Percentiles rank a stretch among this genome's conserved stretches.
Evolutionary conservation across 1,140 invertebrate species (phyloP).

Genomic region (Colletes latitarsis): DNA sequence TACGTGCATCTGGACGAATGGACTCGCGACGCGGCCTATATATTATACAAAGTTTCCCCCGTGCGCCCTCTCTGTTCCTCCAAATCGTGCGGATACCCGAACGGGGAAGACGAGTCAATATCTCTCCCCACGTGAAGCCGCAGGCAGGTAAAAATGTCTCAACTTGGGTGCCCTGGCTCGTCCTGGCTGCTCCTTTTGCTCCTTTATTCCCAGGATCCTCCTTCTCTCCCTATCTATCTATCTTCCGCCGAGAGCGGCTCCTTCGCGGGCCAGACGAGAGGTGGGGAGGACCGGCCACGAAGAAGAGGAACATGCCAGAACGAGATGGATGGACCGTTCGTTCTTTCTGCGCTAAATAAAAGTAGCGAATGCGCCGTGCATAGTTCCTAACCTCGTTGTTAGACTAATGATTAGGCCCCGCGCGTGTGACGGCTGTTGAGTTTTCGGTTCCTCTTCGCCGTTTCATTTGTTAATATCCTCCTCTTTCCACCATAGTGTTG

Average conservation of each 20-base stretch:
- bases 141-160: conserved; percentile 75
- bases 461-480: background rate
- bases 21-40: conserved; percentile 50
- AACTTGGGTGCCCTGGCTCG: conserved; percentile 67
- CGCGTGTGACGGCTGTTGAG: conserved; percentile 27
- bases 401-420: conserved; percentile 40
- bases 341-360: conserved; percentile 29
- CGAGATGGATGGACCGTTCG: conserved; percentile 32
- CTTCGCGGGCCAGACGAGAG: conserved; percentile 23
- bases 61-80: conserved; percentile 5
- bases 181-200: conserved; percentile 52
- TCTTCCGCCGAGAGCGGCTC: conserved; percentile 55
- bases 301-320: conserved; percentile 7
- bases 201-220: conserved; percentile 43
- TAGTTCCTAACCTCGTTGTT: conserved; percentile 24
- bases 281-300: background rate
- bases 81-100: conserved; percentile 53
- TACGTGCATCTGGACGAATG: conserved; percentile 43
- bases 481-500: background rate
- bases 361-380: conserved; percentile 35
- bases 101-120: conserved; percentile 72
- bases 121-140: conserved; percentile 65
- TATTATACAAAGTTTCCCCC: conserved; percentile 66
- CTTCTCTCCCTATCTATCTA: conserved; percentile 49
- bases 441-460: conserved; percentile 12